Conservation (phyloP, 2,797 vertebrate genomes). For the Clamator glandarius region DNA sequence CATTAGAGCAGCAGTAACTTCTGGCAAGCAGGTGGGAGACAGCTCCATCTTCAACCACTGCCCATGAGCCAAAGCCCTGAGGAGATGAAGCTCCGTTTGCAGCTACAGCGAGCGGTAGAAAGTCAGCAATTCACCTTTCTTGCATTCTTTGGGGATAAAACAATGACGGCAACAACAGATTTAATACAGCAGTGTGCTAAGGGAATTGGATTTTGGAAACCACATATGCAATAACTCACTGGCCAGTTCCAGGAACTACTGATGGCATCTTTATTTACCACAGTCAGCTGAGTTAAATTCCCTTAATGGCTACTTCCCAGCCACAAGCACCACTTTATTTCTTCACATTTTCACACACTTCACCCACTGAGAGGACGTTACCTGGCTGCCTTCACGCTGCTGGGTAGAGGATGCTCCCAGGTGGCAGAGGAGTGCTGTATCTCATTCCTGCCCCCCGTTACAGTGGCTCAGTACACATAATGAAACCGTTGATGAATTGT, state of each 20-base stretch:
- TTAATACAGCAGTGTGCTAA: not conserved
- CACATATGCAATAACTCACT: not conserved
- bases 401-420: constrained; percentile 21
- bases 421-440: not conserved
- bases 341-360: not conserved
- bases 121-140: constrained; percentile 41
- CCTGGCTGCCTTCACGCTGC: not conserved
- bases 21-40: constrained; percentile 60
- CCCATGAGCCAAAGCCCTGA: constrained; percentile 15
- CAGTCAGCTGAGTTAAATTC: constrained; percentile 24
- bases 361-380: constrained; percentile 1
- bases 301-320: not conserved
- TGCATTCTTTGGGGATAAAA: constrained; percentile 34
- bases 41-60: constrained; percentile 30
- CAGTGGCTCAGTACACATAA: constrained; percentile 28
- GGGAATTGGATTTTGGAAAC: constrained; percentile 18
- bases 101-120: not conserved
- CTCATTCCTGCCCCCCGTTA: constrained; percentile 9
- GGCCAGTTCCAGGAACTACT: not conserved
- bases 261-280: constrained; percentile 17
- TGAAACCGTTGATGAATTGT: constrained; percentile 35
- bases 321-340: constrained; percentile 26
- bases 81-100: constrained; percentile 58
- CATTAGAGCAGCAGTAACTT: constrained; percentile 38
- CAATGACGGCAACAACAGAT: constrained; percentile 24